Base-by-base conservation (phyloP, 2,113 vertebrate species). In the Prionailurus viverrinus region DNA sequence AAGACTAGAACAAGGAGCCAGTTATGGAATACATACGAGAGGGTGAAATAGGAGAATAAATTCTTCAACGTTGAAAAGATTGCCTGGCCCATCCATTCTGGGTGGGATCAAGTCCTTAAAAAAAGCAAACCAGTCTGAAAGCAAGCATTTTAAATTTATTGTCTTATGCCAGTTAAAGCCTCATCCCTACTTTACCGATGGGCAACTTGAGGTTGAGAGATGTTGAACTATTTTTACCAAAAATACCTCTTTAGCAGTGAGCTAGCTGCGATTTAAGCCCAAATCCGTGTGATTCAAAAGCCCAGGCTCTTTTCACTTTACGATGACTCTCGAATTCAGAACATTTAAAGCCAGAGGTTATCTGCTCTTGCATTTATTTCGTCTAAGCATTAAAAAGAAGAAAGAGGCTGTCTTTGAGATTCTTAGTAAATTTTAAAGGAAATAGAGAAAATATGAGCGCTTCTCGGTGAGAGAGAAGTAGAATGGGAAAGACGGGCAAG, bases 41-140 rank as follows among this genome's bases (percentile, higher is more conserved):
- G 14, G 31, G 31, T 58, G 29, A 92, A 39, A 82, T 14, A 69
- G 55, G 31, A 97, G 89, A 94, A 97, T 63, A 66, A 71, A 69
- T 76, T 78, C 31, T 69, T 93, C 18, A 53, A 33, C 9, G 36
- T 65, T 79, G 31, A 14, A 82, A 68, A 96, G n/a, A 73, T 68
- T 29, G 31, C 41, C 55, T 69, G 83, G 33, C 27, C 83, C 15
- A 65, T 25, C 7, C 11, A 63, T 25, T 82, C 23, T 39, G 73
- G 4, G 6, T 51, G 53, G 29, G 25, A 85, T 83, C 10, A 78
- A 93, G 29, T 36, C 36, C 39, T 73, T 82, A 78, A 83, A 86
- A 68, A 76, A 48, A 45, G 31, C 33, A 78, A 92, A 65, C 36
- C 11, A 91, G 10, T 14, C 25, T 92, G 58, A 97, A 90, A 90